phyloP scores from a whole-genome alignment of 2,797 vertebrate genomes.

The Anabacerthia variegaticeps region DNA sequence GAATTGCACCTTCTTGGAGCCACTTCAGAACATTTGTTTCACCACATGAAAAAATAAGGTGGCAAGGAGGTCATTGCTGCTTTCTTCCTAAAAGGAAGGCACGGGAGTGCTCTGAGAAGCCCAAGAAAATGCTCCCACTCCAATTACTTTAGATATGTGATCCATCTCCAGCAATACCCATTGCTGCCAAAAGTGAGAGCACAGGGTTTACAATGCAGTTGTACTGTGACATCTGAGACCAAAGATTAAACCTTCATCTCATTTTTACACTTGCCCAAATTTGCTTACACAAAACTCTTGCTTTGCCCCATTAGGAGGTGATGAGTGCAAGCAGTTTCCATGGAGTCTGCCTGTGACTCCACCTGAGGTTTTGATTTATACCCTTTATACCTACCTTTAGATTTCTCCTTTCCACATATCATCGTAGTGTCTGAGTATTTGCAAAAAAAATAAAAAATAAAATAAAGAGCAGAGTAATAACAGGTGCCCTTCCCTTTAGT shows the following conservation, averaged over 20 bases:
- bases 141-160: background rate
- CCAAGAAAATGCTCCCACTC: background rate
- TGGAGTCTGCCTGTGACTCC: background rate
- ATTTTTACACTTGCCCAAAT: background rate
- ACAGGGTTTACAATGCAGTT: background rate
- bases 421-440: background rate
- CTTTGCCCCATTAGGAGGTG: background rate
- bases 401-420: background rate
- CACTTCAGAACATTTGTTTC: background rate
- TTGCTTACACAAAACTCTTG: background rate
- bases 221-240: background rate
- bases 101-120: background rate
- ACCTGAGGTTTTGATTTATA: background rate
- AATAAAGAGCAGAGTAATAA: background rate
- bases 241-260: background rate
- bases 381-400: background rate
- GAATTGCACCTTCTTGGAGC: background rate
- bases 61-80: background rate
- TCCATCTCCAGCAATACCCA: background rate
- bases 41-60: background rate
- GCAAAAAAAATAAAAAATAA: background rate
- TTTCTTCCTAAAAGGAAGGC: background rate
- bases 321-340: background rate
- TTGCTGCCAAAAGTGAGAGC: background rate
- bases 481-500: background rate